phyloP scores from a whole-genome alignment of 2,113 vertebrate genomes.

The Vidua macroura region DNA sequence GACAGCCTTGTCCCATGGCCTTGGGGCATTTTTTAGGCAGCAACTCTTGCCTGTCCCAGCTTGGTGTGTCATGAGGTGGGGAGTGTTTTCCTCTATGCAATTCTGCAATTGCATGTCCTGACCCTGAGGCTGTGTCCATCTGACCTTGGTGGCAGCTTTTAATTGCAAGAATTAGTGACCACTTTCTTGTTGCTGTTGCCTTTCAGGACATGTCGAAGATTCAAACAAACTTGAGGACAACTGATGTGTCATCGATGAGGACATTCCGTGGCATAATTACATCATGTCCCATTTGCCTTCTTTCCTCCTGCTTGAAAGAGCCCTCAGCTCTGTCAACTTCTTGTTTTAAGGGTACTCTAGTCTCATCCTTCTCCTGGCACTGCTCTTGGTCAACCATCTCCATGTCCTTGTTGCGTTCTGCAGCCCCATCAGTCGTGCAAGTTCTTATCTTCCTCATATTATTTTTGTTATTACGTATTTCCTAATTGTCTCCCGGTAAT shows the following conservation, averaged over 20 bases:
- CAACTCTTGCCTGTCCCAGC: not conserved
- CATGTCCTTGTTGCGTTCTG: not conserved
- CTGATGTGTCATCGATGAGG: accelerated
- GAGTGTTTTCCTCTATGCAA: not conserved
- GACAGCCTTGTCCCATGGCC: not conserved
- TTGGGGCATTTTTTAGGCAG: not conserved
- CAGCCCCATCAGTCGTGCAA: not conserved
- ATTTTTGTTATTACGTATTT: not conserved
- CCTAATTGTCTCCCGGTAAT: too few species aligned
- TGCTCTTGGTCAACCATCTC: not conserved
- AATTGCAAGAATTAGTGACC: not conserved
- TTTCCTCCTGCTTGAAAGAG: not conserved
- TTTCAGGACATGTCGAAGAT: not conserved
- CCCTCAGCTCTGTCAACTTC: too few species aligned
- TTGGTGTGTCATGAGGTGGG: accelerated
- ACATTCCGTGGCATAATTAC: not conserved
- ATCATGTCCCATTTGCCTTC: not conserved
- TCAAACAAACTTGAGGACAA: not conserved
- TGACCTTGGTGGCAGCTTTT: not conserved
- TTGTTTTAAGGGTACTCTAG: not conserved
- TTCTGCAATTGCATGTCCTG: not conserved
- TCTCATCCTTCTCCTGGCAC: not conserved
- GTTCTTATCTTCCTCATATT: too few species aligned
- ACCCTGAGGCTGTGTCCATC: not conserved
- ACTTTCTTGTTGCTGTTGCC: not conserved